phyloP scores from a whole-genome alignment of 2,797 vertebrate species.

The Pogonophryne albipinna region DNA sequence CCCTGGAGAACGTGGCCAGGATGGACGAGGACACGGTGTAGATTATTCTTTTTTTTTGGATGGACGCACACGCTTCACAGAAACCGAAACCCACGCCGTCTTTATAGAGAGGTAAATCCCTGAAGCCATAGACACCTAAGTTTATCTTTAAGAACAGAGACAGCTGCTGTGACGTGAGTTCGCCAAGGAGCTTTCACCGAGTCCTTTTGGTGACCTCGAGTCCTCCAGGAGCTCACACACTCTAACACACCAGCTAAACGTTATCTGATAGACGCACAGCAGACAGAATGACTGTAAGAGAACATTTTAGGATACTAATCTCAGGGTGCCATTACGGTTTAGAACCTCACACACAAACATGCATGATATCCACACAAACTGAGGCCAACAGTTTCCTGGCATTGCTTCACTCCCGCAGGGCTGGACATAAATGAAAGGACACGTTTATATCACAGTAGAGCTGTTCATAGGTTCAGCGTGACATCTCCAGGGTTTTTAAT shows the following conservation, averaged over 20 bases:
- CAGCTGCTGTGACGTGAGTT: conserved; percentile 2
- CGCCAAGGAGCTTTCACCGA: not conserved
- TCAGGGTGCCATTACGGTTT: conserved; percentile 57
- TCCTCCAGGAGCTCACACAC: conserved; percentile 31
- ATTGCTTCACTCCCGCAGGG: conserved; percentile 42
- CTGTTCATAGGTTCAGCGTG: not conserved
- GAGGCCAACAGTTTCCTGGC: too few relatives aligned
- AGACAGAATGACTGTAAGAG: conserved; percentile 38
- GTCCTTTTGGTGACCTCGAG: conserved; percentile 24
- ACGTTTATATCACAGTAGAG: not conserved
- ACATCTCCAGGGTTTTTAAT: not conserved
- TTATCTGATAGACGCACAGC: conserved; percentile 17
- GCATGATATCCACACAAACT: not conserved
- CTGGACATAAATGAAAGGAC: conserved; percentile 22
- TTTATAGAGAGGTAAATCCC: conserved; percentile 12
- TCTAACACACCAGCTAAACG: not conserved
- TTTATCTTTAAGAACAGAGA: not conserved
- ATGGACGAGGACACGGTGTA: conserved; percentile 81
- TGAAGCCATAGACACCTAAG: conserved; percentile 45
- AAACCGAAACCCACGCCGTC: conserved; percentile 33
- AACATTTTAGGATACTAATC: conserved; percentile 25
- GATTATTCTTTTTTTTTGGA: not conserved
- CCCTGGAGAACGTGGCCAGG: conserved; percentile 63
- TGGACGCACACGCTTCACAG: conserved; percentile 12
- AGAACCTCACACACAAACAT: conserved; percentile 29